Evolutionary conservation across 2,113 vertebrate species (phyloP), one percentile per base, ranked within the genome.

Genomic region (Eolophus roseicapilla): DNA sequence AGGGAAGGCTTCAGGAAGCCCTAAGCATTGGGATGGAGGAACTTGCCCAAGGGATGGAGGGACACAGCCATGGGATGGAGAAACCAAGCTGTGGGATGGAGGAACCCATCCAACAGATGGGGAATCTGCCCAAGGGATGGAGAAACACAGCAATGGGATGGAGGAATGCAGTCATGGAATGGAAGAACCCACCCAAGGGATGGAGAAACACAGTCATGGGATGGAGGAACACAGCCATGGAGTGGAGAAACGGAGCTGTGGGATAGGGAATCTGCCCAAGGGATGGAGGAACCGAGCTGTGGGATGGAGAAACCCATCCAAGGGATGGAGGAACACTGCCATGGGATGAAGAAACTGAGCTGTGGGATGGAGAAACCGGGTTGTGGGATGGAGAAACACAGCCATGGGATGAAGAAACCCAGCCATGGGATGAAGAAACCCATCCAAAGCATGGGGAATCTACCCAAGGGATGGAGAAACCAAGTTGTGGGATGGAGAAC

Each of bases 11-110:
- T 35, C 5, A 2, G 41, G 63, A 75, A 73, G 59, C 24, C 11
- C 64, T 2, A 18, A 37, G 33, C 0, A 1, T 18, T 5, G 8
- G 44, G 14, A 70, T 18, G 24, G 47, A 44, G 31, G 35, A 3
- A 59, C 25, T 16, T 2, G 4, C 7, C 10, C 29, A 9, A 4
- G 15, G 23, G 57, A 33, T 62, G 57, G 27, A 49, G 20, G 27
- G 13, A 49, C 16, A 20, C 4, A 4, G 6, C 21, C 37, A 50
- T 5, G 33, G 25, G 33, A 57, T n/a, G 44, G 15, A 63, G 20
- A 9, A 13, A 78, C 35, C 23, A n/a, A 35, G 57, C 33, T 35
- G 57, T 35, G 39, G 53, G 41, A 46, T 46, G 33, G 33, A 60
- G 20, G 49, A 17, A 53, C 11, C 7, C 5, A 4, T 3, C 6